Percentiles rank a stretch among this genome's conserved stretches.
Evolutionary conservation across 37 sponge, comb jelly and placozoan species (phyloP).

Genomic region (Haliclona indistincta): DNA sequence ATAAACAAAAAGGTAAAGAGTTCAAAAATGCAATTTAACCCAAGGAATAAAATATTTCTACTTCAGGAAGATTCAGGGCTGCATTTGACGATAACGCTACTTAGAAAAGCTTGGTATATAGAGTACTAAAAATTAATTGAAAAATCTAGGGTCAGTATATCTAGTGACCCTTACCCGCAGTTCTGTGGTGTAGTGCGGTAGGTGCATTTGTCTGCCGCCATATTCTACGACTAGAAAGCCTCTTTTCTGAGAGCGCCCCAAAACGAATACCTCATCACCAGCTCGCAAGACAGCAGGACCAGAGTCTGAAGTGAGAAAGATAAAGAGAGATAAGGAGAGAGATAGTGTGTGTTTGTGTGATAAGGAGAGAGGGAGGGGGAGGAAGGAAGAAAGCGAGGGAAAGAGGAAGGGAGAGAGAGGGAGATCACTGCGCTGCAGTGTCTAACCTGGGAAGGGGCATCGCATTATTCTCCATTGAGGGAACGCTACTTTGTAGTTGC

Average conservation of each 20-base stretch:
- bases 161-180: slow-evolving; percentile 40
- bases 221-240: slow-evolving; percentile 77
- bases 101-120: no score
- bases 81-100: no score
- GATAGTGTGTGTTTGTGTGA: no score
- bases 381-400: no score
- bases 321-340: not conserved
- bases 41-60: no score
- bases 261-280: slow-evolving; percentile 70
- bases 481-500: slow-evolving; percentile 78
- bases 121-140: not conserved
- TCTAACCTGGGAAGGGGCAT: slow-evolving; percentile 57
- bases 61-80: no score
- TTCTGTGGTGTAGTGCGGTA: slow-evolving; percentile 82
- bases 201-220: slow-evolving; percentile 46
- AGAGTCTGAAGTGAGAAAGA: slow-evolving; percentile 1
- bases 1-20: no score
- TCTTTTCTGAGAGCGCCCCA: slow-evolving; percentile 71
- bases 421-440: not conserved
- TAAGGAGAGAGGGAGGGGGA: no score
- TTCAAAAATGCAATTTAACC: no score
- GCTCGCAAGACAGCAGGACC: slow-evolving; percentile 15
- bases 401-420: not conserved
- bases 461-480: slow-evolving; percentile 89
- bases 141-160: not conserved